Conservation (phyloP, 2,888 invertebrate species). For the Eupithecia exiguata region DNA sequence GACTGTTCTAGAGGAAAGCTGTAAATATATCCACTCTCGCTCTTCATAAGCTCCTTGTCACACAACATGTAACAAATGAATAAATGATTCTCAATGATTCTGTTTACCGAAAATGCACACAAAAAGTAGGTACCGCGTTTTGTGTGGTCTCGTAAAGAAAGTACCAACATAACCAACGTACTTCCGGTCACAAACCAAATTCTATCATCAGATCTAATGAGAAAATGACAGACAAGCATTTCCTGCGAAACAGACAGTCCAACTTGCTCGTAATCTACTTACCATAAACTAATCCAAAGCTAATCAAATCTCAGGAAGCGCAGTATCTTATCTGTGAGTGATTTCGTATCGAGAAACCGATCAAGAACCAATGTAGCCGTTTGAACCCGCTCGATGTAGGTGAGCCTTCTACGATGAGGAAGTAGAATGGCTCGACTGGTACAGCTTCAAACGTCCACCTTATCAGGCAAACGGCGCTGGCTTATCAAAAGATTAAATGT, state of each 20-base stretch:
- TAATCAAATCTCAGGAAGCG: conserved; percentile 29
- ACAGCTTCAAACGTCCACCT: neutral
- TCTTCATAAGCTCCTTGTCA: too few species aligned
- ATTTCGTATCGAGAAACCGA: conserved; percentile 32
- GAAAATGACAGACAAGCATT: conserved; percentile 19
- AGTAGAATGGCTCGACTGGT: neutral
- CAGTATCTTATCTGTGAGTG: conserved; percentile 23
- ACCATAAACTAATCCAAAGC: conserved; percentile 10
- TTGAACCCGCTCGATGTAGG: conserved; percentile 33
- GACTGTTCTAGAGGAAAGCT: neutral
- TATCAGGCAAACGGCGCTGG: conserved; percentile 3
- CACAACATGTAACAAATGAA: too few species aligned
- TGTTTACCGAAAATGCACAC: too few species aligned
- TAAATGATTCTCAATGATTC: too few species aligned
- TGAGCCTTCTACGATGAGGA: conserved; percentile 35
- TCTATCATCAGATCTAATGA: conserved; percentile 3
- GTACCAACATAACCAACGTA: neutral
- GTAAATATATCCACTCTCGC: too few species aligned
- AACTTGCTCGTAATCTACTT: conserved; percentile 8
- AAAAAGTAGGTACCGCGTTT: neutral
- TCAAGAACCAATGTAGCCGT: conserved; percentile 24
- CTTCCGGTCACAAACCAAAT: neutral
- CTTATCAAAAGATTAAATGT: neutral
- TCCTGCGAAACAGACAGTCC: conserved; percentile 20
- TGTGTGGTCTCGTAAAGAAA: neutral